Evolutionary conservation across 2,888 invertebrate species (phyloP), one percentile per base, ranked within the genome.

Genomic region (Crocallis elinguaria): DNA sequence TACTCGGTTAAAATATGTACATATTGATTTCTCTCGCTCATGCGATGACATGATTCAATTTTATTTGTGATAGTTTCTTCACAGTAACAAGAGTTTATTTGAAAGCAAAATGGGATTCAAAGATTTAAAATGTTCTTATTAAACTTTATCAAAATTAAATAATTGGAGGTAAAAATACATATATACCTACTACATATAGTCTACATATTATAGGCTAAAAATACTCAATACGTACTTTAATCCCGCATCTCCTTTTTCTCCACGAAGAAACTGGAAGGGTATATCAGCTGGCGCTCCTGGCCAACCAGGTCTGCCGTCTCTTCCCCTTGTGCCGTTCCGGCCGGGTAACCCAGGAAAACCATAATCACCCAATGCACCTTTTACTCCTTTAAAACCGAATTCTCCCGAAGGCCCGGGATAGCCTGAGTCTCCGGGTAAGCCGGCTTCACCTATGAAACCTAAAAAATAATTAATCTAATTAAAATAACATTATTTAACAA

Each of bases 281-380:
- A 72, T 82, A 75, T 66, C 75, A 55, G 92, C 90, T 2, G 80
- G 66, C 2, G 55, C 58, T n/a, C 94, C 95, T 0, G 88, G 86
- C 14, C 62, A 63, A 3, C 94, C 94, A 6, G 92, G 86, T 0
- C 56, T 51, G 2, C 94, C 94, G 49, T 93, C 86, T 1, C 73
- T 71, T 9, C 94, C 94, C 54, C 84, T 77, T 1, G 75, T 66
- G 35, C 93, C 93, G 54, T 88, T 85, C 4, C 75, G 67, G 3
- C 93, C 93, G 2, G 86, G 83, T 12, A 57, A n/a, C 3, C 94
- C 94, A 11, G 89, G 84, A 1, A 60, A 71, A 0, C 93, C 93
- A 0, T 70, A 69, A 0, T 76, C 69, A 6, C 94, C 95, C 35
- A 76, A 71, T 9, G 68, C 53, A n/a, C 90, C 90, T 56, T 82